Evolutionary conservation across 2,797 vertebrate genomes (phyloP).

Genomic region (Rhinogobio ventralis): DNA sequence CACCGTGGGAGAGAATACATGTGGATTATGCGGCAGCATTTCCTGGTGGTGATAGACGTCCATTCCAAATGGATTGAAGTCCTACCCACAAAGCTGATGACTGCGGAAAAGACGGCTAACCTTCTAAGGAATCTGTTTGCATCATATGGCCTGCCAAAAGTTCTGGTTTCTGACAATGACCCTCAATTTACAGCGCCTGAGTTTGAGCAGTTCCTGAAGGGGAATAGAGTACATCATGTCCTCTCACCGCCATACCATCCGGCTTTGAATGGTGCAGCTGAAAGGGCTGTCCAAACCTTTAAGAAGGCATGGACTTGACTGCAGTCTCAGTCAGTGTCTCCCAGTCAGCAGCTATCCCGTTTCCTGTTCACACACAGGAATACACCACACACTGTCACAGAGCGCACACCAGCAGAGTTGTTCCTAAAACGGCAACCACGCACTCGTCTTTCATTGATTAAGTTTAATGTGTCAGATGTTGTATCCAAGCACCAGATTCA

Average conservation of each 20-base stretch:
- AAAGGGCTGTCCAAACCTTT: slow-evolving; percentile 21
- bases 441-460: slow-evolving; percentile 22
- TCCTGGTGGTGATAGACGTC: slow-evolving; percentile 24
- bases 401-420: slow-evolving; percentile 40
- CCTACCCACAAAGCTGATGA: slow-evolving; percentile 11
- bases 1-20: slow-evolving; percentile 42
- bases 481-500: slow-evolving; percentile 39
- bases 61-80: slow-evolving; percentile 32
- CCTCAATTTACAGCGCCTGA: slow-evolving; percentile 28
- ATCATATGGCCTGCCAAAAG: slow-evolving; percentile 9
- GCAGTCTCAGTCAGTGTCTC: slow-evolving; percentile 1
- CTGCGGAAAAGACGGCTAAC: slow-evolving; percentile 16
- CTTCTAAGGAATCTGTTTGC: slow-evolving; percentile 25
- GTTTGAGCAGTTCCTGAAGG: slow-evolving; percentile 25
- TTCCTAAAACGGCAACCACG: slow-evolving; percentile 25
- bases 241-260: slow-evolving; percentile 20
- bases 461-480: slow-evolving; percentile 8
- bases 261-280: not conserved
- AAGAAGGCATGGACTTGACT: slow-evolving; percentile 19
- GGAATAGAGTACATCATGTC: not conserved
- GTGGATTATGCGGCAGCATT: slow-evolving; percentile 29
- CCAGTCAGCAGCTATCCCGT: slow-evolving; percentile 3
- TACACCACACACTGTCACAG: slow-evolving; percentile 14
- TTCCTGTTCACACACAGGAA: slow-evolving; percentile 46
- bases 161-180: slow-evolving; percentile 41